phyloP scores from a whole-genome alignment of 2,888 invertebrate species.

The Drosophila nr. medialis region DNA sequence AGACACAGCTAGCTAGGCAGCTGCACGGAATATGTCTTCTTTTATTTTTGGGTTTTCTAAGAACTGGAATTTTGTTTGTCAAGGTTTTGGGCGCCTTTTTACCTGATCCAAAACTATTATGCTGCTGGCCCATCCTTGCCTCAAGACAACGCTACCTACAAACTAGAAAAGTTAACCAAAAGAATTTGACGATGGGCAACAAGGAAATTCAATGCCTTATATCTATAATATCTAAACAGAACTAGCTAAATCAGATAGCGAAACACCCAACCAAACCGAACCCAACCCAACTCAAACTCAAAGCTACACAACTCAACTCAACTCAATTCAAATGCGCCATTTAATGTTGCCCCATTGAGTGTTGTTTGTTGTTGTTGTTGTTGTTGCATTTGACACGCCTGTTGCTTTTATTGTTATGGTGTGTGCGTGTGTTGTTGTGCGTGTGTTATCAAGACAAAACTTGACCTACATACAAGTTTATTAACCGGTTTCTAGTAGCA shows the following conservation, averaged over 20 bases:
- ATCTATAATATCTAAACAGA: constrained; percentile 40
- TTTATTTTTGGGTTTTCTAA: constrained; percentile 11
- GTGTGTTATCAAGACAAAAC: constrained; percentile 81
- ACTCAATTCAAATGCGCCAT: constrained; percentile 45
- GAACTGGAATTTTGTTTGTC: constrained; percentile 11
- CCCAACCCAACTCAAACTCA: constrained; percentile 41
- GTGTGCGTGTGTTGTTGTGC: constrained; percentile 24
- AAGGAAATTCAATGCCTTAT: constrained; percentile 38
- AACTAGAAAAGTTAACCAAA: constrained; percentile 13
- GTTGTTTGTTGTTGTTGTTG: constrained; percentile 41
- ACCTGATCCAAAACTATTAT: constrained; percentile 27
- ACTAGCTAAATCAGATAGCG: constrained; percentile 36
- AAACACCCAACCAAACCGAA: constrained; percentile 15
- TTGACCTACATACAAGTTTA: constrained; percentile 83
- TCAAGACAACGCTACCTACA: constrained; percentile 21
- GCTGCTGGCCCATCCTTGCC: constrained; percentile 14
- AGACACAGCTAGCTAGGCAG: constrained; percentile 14
- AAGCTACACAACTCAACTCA: constrained; percentile 31
- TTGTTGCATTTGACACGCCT: constrained; percentile 71
- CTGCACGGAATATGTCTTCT: constrained; percentile 15
- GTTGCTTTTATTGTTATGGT: constrained; percentile 57
- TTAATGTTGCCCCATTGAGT: constrained; percentile 41
- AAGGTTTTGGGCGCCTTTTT: constrained; percentile 14
- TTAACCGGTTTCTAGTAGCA: constrained; percentile 78
- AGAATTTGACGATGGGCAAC: not conserved